Conservation (phyloP, 2,113 vertebrate genomes). For the Atherinomorus stipes region DNA sequence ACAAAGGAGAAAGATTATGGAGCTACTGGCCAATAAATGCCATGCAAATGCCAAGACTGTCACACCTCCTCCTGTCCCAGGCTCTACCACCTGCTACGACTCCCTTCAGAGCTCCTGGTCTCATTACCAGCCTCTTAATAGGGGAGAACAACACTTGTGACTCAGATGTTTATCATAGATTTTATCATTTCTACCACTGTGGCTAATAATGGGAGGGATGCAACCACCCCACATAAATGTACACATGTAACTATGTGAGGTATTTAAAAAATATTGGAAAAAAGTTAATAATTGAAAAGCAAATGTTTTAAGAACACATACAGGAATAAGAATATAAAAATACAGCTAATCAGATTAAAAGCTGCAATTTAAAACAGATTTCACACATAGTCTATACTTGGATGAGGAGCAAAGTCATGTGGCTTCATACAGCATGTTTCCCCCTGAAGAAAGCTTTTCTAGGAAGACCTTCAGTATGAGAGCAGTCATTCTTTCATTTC, state of each 20-base stretch:
- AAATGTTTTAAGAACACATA: background rate
- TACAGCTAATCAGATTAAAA: background rate
- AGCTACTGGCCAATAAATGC: conserved; percentile 48
- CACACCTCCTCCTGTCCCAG: conserved; percentile 19
- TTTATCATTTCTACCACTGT: background rate
- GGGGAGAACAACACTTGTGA: background rate
- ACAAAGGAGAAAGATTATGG: background rate
- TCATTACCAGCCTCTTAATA: conserved; percentile 4
- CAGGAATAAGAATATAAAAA: background rate
- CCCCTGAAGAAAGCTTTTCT: background rate
- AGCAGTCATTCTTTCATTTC: background rate
- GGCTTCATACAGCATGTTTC: background rate
- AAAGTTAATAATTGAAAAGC: background rate
- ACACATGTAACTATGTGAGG: too few relatives aligned
- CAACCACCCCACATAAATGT: background rate
- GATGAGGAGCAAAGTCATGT: background rate
- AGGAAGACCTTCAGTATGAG: background rate
- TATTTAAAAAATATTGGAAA: too few relatives aligned
- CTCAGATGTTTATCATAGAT: background rate
- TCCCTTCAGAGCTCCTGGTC: conserved; percentile 1
- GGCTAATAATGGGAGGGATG: background rate
- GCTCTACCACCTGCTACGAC: background rate
- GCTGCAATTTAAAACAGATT: background rate
- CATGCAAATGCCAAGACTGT: conserved; percentile 59
- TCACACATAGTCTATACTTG: background rate